Evolutionary conservation across 2,113 vertebrate genomes (phyloP), one percentile per base, ranked within the genome.

Genomic region (Tachysurus fulvidraco): DNA sequence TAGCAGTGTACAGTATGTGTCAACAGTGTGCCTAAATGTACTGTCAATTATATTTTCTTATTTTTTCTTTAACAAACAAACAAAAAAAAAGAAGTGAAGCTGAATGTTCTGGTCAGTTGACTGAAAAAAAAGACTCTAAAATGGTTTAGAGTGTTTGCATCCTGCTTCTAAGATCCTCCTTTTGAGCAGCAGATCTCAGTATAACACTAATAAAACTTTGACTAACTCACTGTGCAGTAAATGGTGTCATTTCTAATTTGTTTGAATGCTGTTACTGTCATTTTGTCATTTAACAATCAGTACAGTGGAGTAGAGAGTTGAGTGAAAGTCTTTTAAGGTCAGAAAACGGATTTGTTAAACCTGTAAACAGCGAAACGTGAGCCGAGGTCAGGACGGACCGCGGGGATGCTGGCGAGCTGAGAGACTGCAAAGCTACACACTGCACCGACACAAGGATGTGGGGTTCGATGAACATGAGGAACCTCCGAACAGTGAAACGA

Each of bases 161-260:
- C 97, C 95, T 95, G 95, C 97, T 97, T 94, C 95, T 93, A 91
- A 92, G 94, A 90, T 96, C 94, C 97, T 96, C 90, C 95, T 95
- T 95, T 93, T 95, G 96, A 96, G 95, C 96, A 94, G 89, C 93
- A 94, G 91, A 94, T 94, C 94, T 95, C 94, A 95, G 93, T 95
- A 96, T 94, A 96, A 97, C 97, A 98, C 97, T 99, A 99, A 99
- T 99, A 99, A 99, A 97, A 95, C 96, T 95, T 96, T 93, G 94
- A 94, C 94, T 93, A 93, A 92, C 92, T 92, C 85, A 88, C 60
- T 87, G 41, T 67, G 84, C 80, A 46, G 57, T 90, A 83, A 89
- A 54, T 85, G 10, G 36, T n/a, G 59, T 88, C 67, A 41, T 65
- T 84, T 88, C 11, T 67, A 44, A n/a, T 13, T 2, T 1, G 23